phyloP scores from a whole-genome alignment of 2,888 invertebrate species.

The Sarcophaga variegata region DNA sequence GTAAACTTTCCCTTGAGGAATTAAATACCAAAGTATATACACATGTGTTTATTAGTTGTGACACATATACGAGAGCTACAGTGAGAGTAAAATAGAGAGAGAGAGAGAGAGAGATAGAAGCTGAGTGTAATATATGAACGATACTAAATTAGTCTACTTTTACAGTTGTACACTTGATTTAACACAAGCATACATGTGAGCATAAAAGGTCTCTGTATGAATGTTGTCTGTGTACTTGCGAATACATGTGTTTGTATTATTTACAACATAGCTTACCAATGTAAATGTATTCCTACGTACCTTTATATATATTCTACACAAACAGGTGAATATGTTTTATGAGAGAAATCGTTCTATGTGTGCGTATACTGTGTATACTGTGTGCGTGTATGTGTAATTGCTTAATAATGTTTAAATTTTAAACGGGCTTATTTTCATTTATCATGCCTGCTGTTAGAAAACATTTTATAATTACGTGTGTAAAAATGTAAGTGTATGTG shows the following conservation, averaged over 20 bases:
- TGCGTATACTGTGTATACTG: no score
- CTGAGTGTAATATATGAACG: conserved; percentile 24
- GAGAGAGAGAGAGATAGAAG: no score
- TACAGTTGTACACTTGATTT: conserved; percentile 48
- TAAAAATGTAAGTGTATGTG: background rate
- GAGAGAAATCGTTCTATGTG: no score
- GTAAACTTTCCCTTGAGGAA: no score
- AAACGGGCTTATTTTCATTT: conserved; percentile 49
- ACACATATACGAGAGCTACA: no score
- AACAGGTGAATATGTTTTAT: background rate
- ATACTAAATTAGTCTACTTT: conserved; percentile 49
- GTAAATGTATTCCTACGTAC: background rate
- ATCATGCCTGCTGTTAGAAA: conserved; percentile 19
- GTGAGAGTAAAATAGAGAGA: no score
- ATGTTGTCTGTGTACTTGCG: background rate
- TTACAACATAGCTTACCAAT: conserved; percentile 29
- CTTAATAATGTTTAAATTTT: conserved; percentile 48
- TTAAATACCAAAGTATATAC: no score
- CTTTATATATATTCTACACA: background rate
- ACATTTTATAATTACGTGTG: conserved; percentile 1
- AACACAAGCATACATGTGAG: conserved; percentile 34
- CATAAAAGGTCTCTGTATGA: conserved; percentile 3
- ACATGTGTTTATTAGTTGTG: no score
- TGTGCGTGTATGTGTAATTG: background rate
- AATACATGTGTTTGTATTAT: background rate